Conservation (phyloP, 2,888 invertebrate genomes). For the Cataglyphis rosenhaueri region DNA sequence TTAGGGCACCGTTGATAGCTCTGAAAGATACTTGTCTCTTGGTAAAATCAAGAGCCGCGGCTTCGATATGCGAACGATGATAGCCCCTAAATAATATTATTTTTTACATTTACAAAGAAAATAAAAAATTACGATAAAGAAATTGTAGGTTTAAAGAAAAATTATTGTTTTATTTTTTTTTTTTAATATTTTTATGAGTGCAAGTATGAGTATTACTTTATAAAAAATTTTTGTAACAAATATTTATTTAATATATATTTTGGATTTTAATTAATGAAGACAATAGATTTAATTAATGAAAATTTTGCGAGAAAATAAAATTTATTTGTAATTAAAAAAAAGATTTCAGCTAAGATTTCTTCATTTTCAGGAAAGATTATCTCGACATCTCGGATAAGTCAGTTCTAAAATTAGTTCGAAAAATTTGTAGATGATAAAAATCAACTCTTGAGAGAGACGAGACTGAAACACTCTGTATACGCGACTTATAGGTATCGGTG, state of each 20-base stretch:
- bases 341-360: too few relatives aligned
- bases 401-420: not conserved
- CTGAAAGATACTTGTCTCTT: slow-evolving; percentile 69
- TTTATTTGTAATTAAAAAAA: too few relatives aligned
- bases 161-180: not conserved
- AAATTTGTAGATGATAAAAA: not conserved
- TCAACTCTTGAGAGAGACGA: not conserved
- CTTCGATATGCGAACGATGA: slow-evolving; percentile 34
- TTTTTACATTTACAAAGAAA: not conserved
- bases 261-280: too few relatives aligned
- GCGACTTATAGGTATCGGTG: slow-evolving; percentile 60
- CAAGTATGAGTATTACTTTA: too few relatives aligned
- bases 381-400: not conserved
- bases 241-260: too few relatives aligned
- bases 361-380: not conserved
- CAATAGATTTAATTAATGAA: too few relatives aligned
- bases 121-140: not conserved
- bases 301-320: too few relatives aligned
- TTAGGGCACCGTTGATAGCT: slow-evolving; percentile 70
- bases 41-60: slow-evolving; percentile 56
- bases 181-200: too few relatives aligned
- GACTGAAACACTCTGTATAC: slow-evolving; percentile 1
- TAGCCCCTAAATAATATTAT: slow-evolving; percentile 3
- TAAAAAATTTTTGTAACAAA: too few relatives aligned
- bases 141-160: not conserved